Conservation (phyloP, 2,113 vertebrate genomes). For the Cairina moschata region DNA sequence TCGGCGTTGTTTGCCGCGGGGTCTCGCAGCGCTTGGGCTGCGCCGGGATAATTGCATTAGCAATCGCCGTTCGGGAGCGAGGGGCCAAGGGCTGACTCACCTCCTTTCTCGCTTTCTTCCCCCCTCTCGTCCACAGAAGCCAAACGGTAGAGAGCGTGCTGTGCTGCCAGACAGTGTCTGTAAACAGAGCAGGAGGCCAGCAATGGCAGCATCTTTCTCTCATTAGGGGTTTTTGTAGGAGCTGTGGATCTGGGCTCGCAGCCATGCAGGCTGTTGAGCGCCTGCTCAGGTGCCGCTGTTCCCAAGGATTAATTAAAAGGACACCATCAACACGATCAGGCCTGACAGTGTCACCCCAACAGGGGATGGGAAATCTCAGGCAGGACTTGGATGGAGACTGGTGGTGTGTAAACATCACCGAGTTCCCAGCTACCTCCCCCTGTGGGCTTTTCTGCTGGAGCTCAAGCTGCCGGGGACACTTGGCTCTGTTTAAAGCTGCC, state of each 20-base stretch:
- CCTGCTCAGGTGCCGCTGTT: conserved; percentile 45
- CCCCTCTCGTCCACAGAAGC: conserved; percentile 51
- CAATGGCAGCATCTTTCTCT: conserved; percentile 82
- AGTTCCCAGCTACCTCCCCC: not conserved
- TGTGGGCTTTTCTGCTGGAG: not conserved
- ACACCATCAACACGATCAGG: not conserved
- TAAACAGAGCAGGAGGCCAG: conserved; percentile 70
- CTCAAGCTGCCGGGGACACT: not conserved
- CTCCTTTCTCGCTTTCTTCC: conserved; percentile 36
- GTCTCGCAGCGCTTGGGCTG: conserved; percentile 38
- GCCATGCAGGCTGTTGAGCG: conserved; percentile 6
- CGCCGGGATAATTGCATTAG: conserved; percentile 57
- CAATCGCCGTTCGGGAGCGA: conserved; percentile 44
- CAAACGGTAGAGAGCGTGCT: conserved; percentile 78
- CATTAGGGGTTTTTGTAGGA: conserved; percentile 77
- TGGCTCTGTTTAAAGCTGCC: conserved; percentile 11
- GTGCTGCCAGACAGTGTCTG: conserved; percentile 77
- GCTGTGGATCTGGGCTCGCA: conserved; percentile 58
- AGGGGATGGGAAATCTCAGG: not conserved
- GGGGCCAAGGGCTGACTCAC: conserved; percentile 81
- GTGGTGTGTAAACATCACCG: conserved; percentile 1
- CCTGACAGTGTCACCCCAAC: not conserved
- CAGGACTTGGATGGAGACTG: not conserved
- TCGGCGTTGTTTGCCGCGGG: conserved; percentile 22
- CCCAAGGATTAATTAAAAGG: conserved; percentile 44